These are phyloP conservation scores for Oreortyx pictus DNA, from an alignment of 2,797 vertebrate species.

Conservation along the genomic window DNA sequence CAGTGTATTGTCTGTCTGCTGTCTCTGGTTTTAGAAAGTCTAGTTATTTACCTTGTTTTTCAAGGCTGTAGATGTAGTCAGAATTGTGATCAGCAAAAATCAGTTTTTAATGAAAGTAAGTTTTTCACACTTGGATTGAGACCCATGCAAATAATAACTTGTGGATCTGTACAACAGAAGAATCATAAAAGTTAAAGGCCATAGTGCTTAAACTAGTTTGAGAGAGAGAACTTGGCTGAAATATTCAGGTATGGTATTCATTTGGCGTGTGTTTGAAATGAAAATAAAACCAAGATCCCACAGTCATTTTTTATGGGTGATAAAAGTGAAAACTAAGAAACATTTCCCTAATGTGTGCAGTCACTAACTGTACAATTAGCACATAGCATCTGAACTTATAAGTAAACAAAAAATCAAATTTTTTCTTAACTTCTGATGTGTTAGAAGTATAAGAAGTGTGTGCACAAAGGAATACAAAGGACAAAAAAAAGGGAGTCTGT, in stretches of 20 bases:
- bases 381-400: not conserved
- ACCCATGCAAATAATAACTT: not conserved
- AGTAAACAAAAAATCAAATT: not conserved
- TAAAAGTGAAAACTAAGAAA: not conserved
- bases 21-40: not conserved
- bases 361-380: not conserved
- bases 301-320: not conserved
- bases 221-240: not conserved
- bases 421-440: not conserved
- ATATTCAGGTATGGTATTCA: not conserved
- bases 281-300: not conserved
- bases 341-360: not conserved
- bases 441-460: not conserved
- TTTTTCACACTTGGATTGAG: not conserved
- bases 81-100: not conserved
- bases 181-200: not conserved
- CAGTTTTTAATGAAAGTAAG: not conserved
- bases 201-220: not conserved
- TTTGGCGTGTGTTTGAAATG: not conserved
- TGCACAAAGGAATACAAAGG: not conserved
- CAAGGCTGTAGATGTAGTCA: not conserved
- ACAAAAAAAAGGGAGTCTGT: not conserved
- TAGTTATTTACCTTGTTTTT: not conserved
- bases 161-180: not conserved
- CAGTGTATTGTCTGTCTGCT: not conserved